phyloP scores from a whole-genome alignment of 53 echinoderm and acorn worm species.

The Hippasteria phrygiana region DNA sequence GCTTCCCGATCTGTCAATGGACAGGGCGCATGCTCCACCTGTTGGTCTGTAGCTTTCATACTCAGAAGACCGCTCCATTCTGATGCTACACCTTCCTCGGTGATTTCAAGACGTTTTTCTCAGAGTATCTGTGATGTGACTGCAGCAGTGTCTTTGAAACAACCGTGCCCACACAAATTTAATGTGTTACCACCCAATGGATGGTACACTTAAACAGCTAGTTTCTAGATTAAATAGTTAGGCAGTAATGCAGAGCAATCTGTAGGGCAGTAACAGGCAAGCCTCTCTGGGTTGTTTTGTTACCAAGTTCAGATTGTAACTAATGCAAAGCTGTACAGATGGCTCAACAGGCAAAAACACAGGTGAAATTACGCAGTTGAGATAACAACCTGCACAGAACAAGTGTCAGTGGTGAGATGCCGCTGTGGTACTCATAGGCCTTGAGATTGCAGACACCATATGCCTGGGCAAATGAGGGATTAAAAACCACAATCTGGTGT shows the following conservation, averaged over 20 bases:
- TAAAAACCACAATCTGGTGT: not conserved
- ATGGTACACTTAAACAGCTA: too few relatives aligned
- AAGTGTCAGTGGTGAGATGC: not conserved
- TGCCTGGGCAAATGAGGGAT: not conserved
- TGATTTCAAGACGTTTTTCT: not conserved
- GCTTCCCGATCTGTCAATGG: slow-evolving; percentile 59
- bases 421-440: not conserved
- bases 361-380: not conserved
- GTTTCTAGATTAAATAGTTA: too few relatives aligned
- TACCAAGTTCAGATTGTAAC: too few relatives aligned
- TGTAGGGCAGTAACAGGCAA: too few relatives aligned
- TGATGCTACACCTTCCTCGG: not conserved
- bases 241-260: too few relatives aligned
- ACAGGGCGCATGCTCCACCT: slow-evolving; percentile 37
- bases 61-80: slow-evolving; percentile 54
- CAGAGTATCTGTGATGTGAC: too few relatives aligned
- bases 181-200: too few relatives aligned
- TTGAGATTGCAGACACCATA: not conserved
- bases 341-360: too few relatives aligned
- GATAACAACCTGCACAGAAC: not conserved
- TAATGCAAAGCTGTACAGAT: too few relatives aligned
- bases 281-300: too few relatives aligned
- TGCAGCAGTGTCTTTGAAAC: not conserved
- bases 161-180: too few relatives aligned
- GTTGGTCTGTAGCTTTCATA: slow-evolving; percentile 38